Conservation (phyloP, 2,888 invertebrate genomes). For the Abrostola tripartita region DNA sequence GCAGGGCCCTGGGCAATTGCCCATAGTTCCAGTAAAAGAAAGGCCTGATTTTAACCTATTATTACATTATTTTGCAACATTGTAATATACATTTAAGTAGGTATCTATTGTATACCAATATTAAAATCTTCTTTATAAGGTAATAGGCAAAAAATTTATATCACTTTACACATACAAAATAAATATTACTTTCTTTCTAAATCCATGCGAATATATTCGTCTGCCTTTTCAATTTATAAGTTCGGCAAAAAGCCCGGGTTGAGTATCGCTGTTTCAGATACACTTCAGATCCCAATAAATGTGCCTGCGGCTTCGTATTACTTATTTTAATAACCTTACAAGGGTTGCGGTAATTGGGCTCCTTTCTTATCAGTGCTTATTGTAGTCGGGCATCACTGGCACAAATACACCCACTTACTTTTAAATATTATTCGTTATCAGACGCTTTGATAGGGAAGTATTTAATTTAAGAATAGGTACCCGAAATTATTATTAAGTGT, state of each 20-base stretch:
- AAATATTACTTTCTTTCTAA: not conserved
- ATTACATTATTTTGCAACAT: too few relatives aligned
- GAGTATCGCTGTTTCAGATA: constrained; percentile 10
- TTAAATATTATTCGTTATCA: constrained; percentile 26
- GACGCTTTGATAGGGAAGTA: not conserved
- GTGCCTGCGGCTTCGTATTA: constrained; percentile 33
- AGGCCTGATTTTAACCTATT: too few relatives aligned
- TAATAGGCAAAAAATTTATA: too few relatives aligned
- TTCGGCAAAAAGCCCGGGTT: constrained; percentile 3
- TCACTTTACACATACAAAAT: too few relatives aligned
- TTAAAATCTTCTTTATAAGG: too few relatives aligned
- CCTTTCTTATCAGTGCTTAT: constrained; percentile 48
- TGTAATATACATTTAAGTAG: too few relatives aligned
- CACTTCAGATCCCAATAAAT: constrained; percentile 25
- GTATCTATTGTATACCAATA: too few relatives aligned
- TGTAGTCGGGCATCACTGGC: constrained; percentile 36
- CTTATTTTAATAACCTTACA: constrained; percentile 48
- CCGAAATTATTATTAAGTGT: too few relatives aligned
- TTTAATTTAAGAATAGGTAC: not conserved
- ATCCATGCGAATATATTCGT: not conserved
- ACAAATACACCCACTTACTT: constrained; percentile 45
- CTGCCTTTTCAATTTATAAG: constrained; percentile 2
- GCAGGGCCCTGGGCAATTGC: too few relatives aligned
- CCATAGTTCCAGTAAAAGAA: too few relatives aligned
- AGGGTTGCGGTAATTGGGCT: constrained; percentile 49